These are phyloP conservation scores for Perithous albicinctus DNA, from an alignment of 2,888 invertebrate species.

Conservation along the genomic window DNA sequence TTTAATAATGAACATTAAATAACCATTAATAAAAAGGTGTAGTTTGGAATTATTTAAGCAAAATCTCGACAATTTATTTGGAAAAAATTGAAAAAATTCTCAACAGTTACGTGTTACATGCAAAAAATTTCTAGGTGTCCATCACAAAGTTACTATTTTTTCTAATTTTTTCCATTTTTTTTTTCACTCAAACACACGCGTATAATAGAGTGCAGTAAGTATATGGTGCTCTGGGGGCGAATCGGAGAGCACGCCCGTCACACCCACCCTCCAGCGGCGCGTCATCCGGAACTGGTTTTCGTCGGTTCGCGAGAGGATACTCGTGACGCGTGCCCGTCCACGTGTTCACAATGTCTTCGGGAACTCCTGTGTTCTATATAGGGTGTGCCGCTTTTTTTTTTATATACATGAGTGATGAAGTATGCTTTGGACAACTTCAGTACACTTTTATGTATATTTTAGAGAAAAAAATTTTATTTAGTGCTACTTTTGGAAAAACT, in stretches of 20 bases:
- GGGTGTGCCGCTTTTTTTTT: background rate
- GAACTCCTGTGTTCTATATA: slow-evolving; percentile 29
- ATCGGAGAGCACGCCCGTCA: slow-evolving; percentile 41
- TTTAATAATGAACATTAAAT: too few relatives aligned
- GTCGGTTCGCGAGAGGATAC: slow-evolving; percentile 63
- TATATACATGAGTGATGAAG: background rate
- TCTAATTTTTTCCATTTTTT: too few relatives aligned
- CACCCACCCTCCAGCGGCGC: slow-evolving; percentile 19
- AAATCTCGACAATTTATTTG: too few relatives aligned
- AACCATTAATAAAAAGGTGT: too few relatives aligned
- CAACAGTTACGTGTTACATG: too few relatives aligned
- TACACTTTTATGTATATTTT: background rate
- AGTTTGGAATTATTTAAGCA: too few relatives aligned
- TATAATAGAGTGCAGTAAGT: background rate
- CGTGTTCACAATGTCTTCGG: slow-evolving; percentile 73
- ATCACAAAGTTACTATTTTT: too few relatives aligned
- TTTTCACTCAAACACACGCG: too few relatives aligned
- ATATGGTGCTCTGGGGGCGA: slow-evolving; percentile 19
- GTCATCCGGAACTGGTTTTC: slow-evolving; percentile 70
- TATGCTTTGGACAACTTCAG: background rate
- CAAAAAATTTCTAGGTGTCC: too few relatives aligned
- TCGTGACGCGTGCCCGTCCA: slow-evolving; percentile 80
- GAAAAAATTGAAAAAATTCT: too few relatives aligned
- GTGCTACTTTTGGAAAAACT: background rate
- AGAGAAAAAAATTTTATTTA: background rate